These are phyloP conservation scores for Chelonus formosanus DNA, from an alignment of 2,888 invertebrate species.

Conservation along the genomic window DNA sequence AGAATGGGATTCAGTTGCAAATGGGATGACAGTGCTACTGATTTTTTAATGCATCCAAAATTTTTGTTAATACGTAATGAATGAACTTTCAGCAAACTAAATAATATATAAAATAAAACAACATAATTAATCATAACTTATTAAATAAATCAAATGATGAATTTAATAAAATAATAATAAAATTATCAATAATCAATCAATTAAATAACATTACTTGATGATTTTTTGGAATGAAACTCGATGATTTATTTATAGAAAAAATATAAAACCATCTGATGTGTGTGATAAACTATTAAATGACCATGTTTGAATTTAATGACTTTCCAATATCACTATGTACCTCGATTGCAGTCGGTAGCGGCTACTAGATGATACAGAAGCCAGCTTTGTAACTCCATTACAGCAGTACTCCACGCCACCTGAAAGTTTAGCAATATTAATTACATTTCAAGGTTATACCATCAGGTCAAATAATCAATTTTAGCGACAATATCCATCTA, in stretches of 20 bases:
- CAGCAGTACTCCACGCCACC: conserved; percentile 64
- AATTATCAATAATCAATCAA: conserved; percentile 7
- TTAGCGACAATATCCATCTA: neutral
- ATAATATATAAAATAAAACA: conserved; percentile 18
- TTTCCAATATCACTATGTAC: conserved; percentile 42
- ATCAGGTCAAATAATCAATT: conserved; percentile 12
- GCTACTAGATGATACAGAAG: conserved; percentile 63
- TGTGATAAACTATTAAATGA: too few species aligned
- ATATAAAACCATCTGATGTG: too few species aligned
- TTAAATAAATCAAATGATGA: neutral
- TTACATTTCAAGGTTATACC: conserved; percentile 23
- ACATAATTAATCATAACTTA: conserved; percentile 2
- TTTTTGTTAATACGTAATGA: neutral
- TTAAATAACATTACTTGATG: neutral
- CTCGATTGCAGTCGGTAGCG: conserved; percentile 64
- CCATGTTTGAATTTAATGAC: too few species aligned
- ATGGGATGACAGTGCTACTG: conserved; percentile 23
- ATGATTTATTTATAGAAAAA: neutral
- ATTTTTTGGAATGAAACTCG: too few species aligned
- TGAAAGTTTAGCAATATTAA: conserved; percentile 42
- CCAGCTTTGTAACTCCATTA: conserved; percentile 65
- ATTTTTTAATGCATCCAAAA: conserved; percentile 1
- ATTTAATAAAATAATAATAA: conserved; percentile 3
- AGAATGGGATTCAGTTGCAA: conserved; percentile 21
- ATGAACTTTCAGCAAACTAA: conserved; percentile 27